A percentile compares a stretch with the other conserved stretches of the same genome.
phyloP scores from a whole-genome alignment of 1,140 invertebrate species.

The Telenomus remus region DNA sequence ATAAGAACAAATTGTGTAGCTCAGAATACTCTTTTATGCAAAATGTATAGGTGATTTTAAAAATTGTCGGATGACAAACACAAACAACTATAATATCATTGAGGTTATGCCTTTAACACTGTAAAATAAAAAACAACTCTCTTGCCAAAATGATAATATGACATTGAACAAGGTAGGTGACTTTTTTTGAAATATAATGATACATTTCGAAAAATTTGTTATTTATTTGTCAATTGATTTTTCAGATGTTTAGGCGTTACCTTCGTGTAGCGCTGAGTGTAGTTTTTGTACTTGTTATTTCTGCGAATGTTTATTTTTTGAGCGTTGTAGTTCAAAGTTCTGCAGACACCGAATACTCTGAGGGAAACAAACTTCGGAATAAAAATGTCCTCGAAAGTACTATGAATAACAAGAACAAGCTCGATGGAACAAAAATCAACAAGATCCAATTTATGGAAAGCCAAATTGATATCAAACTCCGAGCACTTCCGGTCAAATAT shows the following conservation, averaged over 20 bases:
- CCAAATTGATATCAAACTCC: constrained; percentile 63
- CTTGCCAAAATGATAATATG: no score
- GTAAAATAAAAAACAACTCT: no score
- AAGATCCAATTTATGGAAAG: constrained; percentile 55
- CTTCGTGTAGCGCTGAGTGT: constrained; percentile 65
- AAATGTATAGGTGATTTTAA: no score
- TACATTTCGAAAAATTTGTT: no score
- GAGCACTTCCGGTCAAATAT: constrained; percentile 64
- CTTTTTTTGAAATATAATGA: no score
- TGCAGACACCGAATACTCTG: constrained; percentile 27
- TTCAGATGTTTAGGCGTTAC: constrained; percentile 71
- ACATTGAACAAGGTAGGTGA: no score
- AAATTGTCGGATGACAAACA: no score
- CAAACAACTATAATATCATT: no score
- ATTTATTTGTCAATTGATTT: no score
- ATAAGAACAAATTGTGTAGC: no score
- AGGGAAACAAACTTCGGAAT: constrained; percentile 12
- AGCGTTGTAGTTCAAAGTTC: constrained; percentile 70
- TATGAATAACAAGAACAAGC: constrained; percentile 45
- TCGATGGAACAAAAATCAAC: constrained; percentile 29
- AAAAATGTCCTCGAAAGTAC: constrained; percentile 12
- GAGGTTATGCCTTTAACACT: no score
- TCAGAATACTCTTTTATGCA: no score
- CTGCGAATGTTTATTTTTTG: constrained; percentile 70
- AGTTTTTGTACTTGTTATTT: constrained; percentile 68